phyloP scores from a whole-genome alignment of 2,888 invertebrate species.

The Eupsilia transversa region DNA sequence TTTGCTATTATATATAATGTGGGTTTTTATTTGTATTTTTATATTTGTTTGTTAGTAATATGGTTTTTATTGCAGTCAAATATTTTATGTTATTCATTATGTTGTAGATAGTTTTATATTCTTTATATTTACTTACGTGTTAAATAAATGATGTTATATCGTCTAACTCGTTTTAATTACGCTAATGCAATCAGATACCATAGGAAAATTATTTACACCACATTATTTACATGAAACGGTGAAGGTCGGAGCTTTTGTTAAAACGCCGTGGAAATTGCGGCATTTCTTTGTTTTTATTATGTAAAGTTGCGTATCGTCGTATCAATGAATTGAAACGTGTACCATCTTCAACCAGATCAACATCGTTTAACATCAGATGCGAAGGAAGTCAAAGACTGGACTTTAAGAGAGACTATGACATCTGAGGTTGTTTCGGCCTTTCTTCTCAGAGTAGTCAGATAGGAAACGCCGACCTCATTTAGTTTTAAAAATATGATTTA shows the following conservation, averaged over 20 bases:
- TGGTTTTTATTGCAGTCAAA: slow-evolving; percentile 5
- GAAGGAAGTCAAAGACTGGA: not conserved
- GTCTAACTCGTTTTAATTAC: slow-evolving; percentile 52
- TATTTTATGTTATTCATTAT: not conserved
- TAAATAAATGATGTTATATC: slow-evolving; percentile 21
- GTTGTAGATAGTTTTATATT: slow-evolving; percentile 2
- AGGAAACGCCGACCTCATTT: too few relatives aligned
- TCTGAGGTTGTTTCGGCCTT: too few relatives aligned
- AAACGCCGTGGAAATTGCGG: slow-evolving; percentile 16
- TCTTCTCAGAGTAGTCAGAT: too few relatives aligned
- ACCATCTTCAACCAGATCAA: too few relatives aligned
- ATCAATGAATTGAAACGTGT: slow-evolving; percentile 12
- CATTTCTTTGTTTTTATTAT: slow-evolving; percentile 42
- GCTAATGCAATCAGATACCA: slow-evolving; percentile 43
- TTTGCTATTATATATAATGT: not conserved
- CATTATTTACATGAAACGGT: slow-evolving; percentile 21
- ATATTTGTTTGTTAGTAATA: not conserved
- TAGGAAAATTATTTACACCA: slow-evolving; percentile 18
- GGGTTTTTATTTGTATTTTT: not conserved
- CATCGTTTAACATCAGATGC: not conserved
- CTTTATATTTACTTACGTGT: slow-evolving; percentile 3
- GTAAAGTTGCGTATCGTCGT: not conserved
- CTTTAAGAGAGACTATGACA: too few relatives aligned
- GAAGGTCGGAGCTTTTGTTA: slow-evolving; percentile 32
- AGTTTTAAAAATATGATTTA: too few relatives aligned